These are phyloP conservation scores for Carduelis carduelis DNA, from an alignment of 2,797 vertebrate species.

Conservation along the genomic window DNA sequence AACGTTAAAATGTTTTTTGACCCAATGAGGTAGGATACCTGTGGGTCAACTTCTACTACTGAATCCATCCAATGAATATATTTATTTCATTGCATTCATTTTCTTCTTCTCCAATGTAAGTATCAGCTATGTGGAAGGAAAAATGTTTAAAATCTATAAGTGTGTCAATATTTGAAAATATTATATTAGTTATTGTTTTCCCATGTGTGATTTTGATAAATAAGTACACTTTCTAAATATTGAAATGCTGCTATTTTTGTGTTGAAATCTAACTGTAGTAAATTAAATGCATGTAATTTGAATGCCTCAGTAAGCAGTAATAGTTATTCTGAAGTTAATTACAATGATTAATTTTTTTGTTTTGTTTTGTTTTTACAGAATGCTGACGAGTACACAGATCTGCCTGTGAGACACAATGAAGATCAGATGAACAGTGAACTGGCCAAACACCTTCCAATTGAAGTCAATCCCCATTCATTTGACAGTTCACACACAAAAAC, in stretches of 20 bases:
- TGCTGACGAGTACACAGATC: conserved; percentile 93
- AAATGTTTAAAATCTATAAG: background rate
- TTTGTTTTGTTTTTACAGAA: conserved; percentile 75
- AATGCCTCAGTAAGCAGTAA: background rate
- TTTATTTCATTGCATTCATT: background rate
- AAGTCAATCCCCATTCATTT: conserved; percentile 90
- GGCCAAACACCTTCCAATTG: conserved; percentile 89
- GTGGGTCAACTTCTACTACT: background rate
- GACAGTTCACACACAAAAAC: conserved; percentile 96
- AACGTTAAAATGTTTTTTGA: background rate
- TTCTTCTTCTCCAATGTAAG: background rate
- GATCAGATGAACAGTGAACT: conserved; percentile 96
- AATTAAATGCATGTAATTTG: background rate
- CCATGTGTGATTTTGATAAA: background rate
- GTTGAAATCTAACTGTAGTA: background rate
- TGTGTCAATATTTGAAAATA: background rate
- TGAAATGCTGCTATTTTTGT: background rate
- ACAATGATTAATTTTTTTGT: background rate
- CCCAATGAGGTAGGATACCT: background rate
- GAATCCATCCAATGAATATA: background rate
- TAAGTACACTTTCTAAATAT: background rate
- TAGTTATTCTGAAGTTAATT: background rate
- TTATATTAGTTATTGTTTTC: background rate
- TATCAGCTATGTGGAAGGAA: background rate
- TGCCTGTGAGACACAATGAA: conserved; percentile 97